Base-by-base conservation (phyloP, 2,797 vertebrate genomes). In the Enteromius anoplus region DNA sequence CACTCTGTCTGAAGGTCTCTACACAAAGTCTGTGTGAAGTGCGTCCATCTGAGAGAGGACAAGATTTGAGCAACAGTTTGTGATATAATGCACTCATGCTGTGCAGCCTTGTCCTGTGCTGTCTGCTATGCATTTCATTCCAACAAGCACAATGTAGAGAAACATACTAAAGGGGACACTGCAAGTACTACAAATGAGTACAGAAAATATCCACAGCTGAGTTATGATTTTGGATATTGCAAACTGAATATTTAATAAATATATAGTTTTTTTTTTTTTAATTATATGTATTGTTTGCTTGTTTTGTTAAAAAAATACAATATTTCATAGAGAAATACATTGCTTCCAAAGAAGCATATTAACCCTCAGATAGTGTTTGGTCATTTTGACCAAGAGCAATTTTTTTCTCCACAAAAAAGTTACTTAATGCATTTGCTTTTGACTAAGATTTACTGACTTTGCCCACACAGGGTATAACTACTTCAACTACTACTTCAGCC, bases 1-100 rank as follows among this genome's bases (percentile, higher is more conserved):
- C 15, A 11, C 5, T 73, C 42, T 72, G 29, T 34, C 14, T 51
- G 8, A 64, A 62, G 21, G 14, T 81, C 47, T 10, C 15, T 4
- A 4, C 58, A 45, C 47, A 66, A 82, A 82, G 47, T 75, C 34
- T 75, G n/a, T 60, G 37, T 78, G 8, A 83, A 37, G 12, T 1
- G 0, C 40, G 47, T 14, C 14, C 65, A 78, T 62, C 40, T 62
- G 53, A 45, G 62, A 70, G 37, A 45, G 40, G 51, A 76, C 37
- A 47, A 83, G 23, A 82, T 60, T 76, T 66, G 23, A 45, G 72
- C 64, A 69, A 76, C 81, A 70, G 64, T 77, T 82, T 70, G 71
- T 75, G 12, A 55, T 60, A 51, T 29, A 32, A 65, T 72, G 42
- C 68, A n/a, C 23, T 37, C 64, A 58, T 60, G 51, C 73, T 83